Evolutionary conservation across 2,888 invertebrate genomes (phyloP).

Genomic region (Dexiosoma caninum): DNA sequence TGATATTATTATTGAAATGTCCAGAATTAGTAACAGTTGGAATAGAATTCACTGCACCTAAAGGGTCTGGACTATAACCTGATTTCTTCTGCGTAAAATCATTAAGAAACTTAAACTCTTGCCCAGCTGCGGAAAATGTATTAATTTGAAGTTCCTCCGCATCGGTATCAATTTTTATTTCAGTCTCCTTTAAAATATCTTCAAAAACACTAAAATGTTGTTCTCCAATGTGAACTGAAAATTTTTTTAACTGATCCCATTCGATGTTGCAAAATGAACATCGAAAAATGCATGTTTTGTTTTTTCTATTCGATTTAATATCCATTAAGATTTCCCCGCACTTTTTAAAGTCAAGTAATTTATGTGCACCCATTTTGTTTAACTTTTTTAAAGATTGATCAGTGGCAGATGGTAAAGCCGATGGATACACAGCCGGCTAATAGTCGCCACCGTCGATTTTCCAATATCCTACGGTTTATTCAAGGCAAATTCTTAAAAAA

Average conservation of each 20-base stretch:
- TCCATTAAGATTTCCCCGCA: conserved; percentile 47
- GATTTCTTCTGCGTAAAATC: neutral
- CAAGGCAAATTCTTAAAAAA: too few relatives aligned
- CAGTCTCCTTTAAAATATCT: neutral
- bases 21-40: neutral
- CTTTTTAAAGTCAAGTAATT: neutral
- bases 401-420: too few relatives aligned
- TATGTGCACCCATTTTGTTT: conserved; percentile 24
- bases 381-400: too few relatives aligned
- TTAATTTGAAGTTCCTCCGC: neutral
- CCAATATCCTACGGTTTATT: too few relatives aligned
- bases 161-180: conserved; percentile 9
- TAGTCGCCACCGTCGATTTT: too few relatives aligned
- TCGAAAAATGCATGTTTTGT: conserved; percentile 27
- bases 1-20: neutral
- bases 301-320: conserved; percentile 33
- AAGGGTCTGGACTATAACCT: neutral
- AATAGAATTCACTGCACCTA: neutral
- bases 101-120: neutral
- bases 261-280: conserved; percentile 32
- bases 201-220: conserved; percentile 27
- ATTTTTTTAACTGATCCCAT: conserved; percentile 39
- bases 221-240: conserved; percentile 34
- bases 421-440: too few relatives aligned
- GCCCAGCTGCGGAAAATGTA: neutral